Base-by-base conservation (phyloP, 2,797 vertebrate species). In the Anolis apletophallus region DNA sequence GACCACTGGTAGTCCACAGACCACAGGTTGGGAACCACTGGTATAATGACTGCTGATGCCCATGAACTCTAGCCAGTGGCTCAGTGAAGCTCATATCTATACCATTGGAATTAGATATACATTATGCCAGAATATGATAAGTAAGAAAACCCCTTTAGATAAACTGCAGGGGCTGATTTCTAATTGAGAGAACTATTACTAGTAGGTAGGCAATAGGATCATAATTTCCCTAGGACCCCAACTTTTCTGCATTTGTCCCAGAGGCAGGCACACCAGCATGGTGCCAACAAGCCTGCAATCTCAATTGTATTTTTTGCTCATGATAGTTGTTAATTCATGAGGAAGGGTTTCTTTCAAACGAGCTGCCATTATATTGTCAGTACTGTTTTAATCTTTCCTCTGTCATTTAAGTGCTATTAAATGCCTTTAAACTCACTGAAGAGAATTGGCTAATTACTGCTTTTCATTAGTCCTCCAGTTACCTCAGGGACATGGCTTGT, bases 331-430 rank as follows among this genome's bases (percentile, higher is more conserved):
- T 77, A 90, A 67, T 12, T 77, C 52, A 26, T 84, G 74, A 89
- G 59, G 52, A 80, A 89, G 88, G 84, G 79, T 91, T 19, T 50
- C 88, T 90, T 83, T 82, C 90, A 84, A 90, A 85, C 83, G 74
- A 85, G 80, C 85, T 29, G 59, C 29, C 52, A 55, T 81, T 55
- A 85, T 12, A 6, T 78, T 89, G 16, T 26, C 68, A 85, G 21
- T 85, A 86, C 88, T 68, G 55, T 90, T 93, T 74, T 77, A 79
- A 89, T 90, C 85, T 91, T 89, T 54, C n/a, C 68, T 88, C 54
- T 85, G 71, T 85, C 0, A 34, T 82, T 86, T 76, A 84, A 89
- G 71, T n/a, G 74, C n/a, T 87, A 50, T 80, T 88, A 89, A 88
- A 90, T 89, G 59, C 34, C 85, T 90, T 90, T 90, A 46, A 85